Conservation (phyloP, 2,888 invertebrate species). For the Syritta pipiens region DNA sequence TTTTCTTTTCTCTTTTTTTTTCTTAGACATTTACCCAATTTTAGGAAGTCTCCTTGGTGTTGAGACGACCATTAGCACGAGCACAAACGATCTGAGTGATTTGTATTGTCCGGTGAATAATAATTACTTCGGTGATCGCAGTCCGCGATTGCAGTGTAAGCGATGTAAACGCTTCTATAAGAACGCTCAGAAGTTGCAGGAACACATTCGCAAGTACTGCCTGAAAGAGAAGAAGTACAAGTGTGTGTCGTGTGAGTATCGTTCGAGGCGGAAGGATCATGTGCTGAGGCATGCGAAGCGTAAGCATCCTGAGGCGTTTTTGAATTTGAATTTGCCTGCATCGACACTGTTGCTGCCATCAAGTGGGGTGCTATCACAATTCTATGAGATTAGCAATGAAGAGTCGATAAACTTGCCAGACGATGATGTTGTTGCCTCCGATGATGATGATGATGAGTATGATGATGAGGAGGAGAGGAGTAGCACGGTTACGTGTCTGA, state of each 20-base stretch:
- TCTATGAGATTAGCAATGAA: conserved; percentile 77
- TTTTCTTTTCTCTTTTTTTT: conserved; percentile 49
- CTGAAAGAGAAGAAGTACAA: conserved; percentile 79
- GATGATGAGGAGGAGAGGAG: conserved; percentile 65
- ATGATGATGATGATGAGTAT: conserved; percentile 70
- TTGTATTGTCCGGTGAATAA: conserved; percentile 51
- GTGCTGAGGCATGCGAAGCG: conserved; percentile 77
- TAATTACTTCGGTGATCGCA: conserved; percentile 42
- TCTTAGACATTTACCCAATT: conserved; percentile 78
- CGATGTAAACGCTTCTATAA: conserved; percentile 78
- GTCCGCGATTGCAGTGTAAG: conserved; percentile 75
- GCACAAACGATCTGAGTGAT: conserved; percentile 70
- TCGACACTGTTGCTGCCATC: conserved; percentile 50
- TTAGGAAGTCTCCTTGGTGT: conserved; percentile 78
- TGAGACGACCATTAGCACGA: conserved; percentile 74
- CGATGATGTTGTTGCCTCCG: conserved; percentile 69
- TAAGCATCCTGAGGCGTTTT: conserved; percentile 75
- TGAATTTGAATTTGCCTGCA: conserved; percentile 59
- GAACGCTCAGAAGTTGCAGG: conserved; percentile 76
- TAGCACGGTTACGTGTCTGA: conserved; percentile 46
- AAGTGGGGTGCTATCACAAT: conserved; percentile 70
- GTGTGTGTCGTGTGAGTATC: conserved; percentile 78
- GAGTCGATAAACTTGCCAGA: conserved; percentile 71
- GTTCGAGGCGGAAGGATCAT: conserved; percentile 78
- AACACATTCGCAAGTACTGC: conserved; percentile 78